Evolutionary conservation across 2,888 invertebrate genomes (phyloP), one percentile per base, ranked within the genome.

Genomic region (Eubasilissa splendida): DNA sequence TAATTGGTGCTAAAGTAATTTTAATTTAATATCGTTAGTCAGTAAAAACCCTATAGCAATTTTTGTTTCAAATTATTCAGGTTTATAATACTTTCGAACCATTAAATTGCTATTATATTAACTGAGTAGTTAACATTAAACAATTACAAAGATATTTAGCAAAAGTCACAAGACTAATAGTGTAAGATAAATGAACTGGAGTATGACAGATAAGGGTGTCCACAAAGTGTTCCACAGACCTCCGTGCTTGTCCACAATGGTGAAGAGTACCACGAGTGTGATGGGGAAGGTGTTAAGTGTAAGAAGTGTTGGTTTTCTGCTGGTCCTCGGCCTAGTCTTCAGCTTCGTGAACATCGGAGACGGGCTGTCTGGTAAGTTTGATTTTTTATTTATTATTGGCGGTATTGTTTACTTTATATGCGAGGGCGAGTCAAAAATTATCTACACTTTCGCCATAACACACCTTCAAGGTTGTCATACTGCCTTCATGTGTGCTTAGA

Each of bases 171-270:
- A 42, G 42, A 42, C 42, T 42, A 42, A 42, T 4, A 33, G 63
- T 63, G 63, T 12, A 33, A 42, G 63, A 10, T 22, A 33, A 63
- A 42, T 63, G 63, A 33, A n/a, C 33, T 4, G 63, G 22, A 42
- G 42, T 12, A 79, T 79, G 79, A n/a, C 65, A 54, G 56, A 42
- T 59, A 42, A 68, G 50, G 78, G 71, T 65, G 74, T 52, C 54
- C 22, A 22, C 58, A 74, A 73, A 66, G 54, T 76, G 65, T 82
- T 82, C 60, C 82, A 82, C 59, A 76, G 77, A 65, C 82, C 82
- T 22, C 82, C 82, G 53, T 82, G 82, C 68, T 59, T 82, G 79
- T 52, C 75, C 14, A 33, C 53, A 14, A 33, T 56, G 14, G 65
- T 54, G 70, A 63, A 76, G 7, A 14, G 12, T 3, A 9, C 3